Percentiles rank a stretch among this genome's conserved stretches.
These are phyloP conservation scores for Danio choprae DNA, from an alignment of 2,797 vertebrate species.

Conservation along the genomic window DNA sequence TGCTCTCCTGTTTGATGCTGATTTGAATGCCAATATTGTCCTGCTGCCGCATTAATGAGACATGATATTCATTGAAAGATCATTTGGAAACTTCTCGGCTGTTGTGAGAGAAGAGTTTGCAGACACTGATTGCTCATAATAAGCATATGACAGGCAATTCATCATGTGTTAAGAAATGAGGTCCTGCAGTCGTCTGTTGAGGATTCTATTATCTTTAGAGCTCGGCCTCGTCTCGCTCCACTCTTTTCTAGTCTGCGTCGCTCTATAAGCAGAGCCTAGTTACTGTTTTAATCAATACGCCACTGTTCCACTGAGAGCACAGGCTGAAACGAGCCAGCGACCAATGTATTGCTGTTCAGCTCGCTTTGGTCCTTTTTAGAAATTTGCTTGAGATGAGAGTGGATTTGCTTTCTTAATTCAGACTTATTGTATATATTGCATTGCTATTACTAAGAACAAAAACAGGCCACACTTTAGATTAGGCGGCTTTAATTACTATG, in stretches of 20 bases:
- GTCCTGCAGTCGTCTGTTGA: conserved; percentile 25
- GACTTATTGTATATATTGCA: background rate
- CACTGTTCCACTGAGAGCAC: background rate
- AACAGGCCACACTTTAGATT: too few species aligned
- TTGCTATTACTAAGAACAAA: background rate
- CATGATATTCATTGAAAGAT: conserved; percentile 49
- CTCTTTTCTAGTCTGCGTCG: background rate
- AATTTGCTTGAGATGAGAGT: background rate
- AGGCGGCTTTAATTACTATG: too few species aligned
- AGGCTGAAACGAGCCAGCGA: conserved; percentile 7
- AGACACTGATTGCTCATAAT: conserved; percentile 48
- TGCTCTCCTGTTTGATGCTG: conserved; percentile 37
- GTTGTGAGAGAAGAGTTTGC: conserved; percentile 33
- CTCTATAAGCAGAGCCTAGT: background rate
- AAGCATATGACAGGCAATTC: conserved; percentile 39
- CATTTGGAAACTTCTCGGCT: conserved; percentile 48
- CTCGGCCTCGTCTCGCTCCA: background rate
- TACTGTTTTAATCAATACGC: conserved; percentile 12
- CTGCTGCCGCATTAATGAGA: conserved; percentile 43
- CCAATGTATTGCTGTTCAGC: conserved; percentile 11
- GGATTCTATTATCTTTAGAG: conserved; percentile 37
- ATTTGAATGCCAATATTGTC: conserved; percentile 47
- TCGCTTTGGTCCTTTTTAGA: background rate
- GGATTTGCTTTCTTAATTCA: background rate
- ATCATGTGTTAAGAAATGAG: conserved; percentile 43